Conservation (phyloP, 2,888 invertebrate species). For the Phortica magna region DNA sequence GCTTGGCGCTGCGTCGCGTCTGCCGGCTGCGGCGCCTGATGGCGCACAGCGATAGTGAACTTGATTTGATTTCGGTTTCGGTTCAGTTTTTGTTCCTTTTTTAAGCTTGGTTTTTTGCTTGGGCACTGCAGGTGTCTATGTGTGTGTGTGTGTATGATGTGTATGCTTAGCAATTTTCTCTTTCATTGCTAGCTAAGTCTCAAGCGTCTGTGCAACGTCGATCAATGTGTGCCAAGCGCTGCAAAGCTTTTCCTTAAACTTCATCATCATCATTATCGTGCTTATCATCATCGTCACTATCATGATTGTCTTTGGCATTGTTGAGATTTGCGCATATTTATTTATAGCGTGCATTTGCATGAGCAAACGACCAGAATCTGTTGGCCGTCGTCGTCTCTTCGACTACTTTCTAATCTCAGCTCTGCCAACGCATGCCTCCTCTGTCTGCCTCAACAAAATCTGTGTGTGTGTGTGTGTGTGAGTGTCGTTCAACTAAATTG, state of each 20-base stretch:
- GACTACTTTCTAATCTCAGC: constrained; percentile 58
- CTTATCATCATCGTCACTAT: background rate
- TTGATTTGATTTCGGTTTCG: constrained; percentile 49
- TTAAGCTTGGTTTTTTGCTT: background rate
- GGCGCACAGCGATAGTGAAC: constrained; percentile 57
- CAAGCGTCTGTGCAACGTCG: constrained; percentile 59
- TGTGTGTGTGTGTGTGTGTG: no score
- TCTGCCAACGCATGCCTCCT: no score
- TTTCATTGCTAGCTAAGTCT: constrained; percentile 54
- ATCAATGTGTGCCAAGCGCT: constrained; percentile 49
- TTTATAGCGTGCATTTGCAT: constrained; percentile 23
- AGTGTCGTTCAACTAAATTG: no score
- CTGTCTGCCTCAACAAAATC: no score
- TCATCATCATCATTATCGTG: background rate
- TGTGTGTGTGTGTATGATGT: constrained; percentile 42
- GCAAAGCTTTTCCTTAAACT: constrained; percentile 55
- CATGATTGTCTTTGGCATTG: background rate
- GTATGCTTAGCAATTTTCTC: constrained; percentile 61
- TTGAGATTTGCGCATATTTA: background rate
- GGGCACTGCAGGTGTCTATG: background rate
- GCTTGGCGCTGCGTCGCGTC: no score
- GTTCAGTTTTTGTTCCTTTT: background rate
- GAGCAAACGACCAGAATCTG: constrained; percentile 22
- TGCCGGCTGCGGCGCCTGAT: constrained; percentile 37
- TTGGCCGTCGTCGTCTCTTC: constrained; percentile 7